Base-by-base conservation (phyloP, 23 tunicate genomes). In the Corella eumyota region DNA sequence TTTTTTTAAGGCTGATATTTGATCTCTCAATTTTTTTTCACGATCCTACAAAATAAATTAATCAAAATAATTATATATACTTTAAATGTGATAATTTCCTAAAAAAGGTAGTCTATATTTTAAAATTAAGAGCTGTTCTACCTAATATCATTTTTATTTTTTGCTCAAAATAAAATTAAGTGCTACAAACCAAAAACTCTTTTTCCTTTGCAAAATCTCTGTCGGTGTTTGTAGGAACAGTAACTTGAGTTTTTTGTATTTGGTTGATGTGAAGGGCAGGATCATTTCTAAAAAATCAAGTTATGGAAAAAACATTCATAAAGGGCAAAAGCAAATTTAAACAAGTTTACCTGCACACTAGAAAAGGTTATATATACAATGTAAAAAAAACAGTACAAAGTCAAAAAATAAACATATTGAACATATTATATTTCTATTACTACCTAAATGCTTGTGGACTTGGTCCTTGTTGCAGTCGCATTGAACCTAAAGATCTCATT, bases 221-320 rank as follows among this genome's bases (percentile, higher is more conserved):
- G 45, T 29, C 65, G 24, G 36, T 50, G 33, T 80, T 44, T 15
- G 64, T 32, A 29, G 79, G 67, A 30, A 64, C 27, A 17, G 74
- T 27, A 50, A 53, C 33, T 2, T 35, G 32, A n/a, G 61, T 34
- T 31, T 45, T 36, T 26, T 68, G 73, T 24, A 84, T 65, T 34
- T 84, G 94, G 50, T 84, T 75, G 53, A 84, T 69, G 9, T 32
- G 65, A 38, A 84, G 37, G 13, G 94, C 94, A 29, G 94, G 94
- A 60, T 84, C 94, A 75, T 84, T 84, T 32, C 94, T 84, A 32
- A 22, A 29, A 6, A 47, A 45, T 13, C 34, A 6, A 25, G 60
- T n/a, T 19, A 19, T 54, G 17, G 0, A 19, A n/a, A 20, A 15
- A 22, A 22, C 24, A 54, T 25, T 0, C 25, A 15, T 54, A 54